These are phyloP conservation scores for Hucho hucho DNA, from an alignment of 2,113 vertebrate genomes.

Conservation along the genomic window DNA sequence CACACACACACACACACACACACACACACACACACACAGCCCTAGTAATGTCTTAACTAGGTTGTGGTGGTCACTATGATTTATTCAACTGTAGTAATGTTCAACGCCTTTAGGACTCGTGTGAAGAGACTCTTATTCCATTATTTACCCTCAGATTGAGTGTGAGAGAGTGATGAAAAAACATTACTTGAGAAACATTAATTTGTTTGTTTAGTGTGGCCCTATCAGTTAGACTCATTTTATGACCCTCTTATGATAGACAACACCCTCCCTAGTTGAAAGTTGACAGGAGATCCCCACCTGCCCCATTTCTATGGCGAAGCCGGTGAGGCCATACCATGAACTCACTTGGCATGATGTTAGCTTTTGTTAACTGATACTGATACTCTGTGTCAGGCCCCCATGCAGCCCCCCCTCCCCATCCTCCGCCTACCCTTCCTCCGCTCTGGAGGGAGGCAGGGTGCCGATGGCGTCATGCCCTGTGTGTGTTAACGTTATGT, in stretches of 20 bases:
- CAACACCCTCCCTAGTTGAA: conserved; percentile 22
- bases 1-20: no score
- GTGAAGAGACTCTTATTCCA: conserved; percentile 36
- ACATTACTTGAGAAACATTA: background rate
- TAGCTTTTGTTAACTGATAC: conserved; percentile 78
- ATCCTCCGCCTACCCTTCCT: conserved; percentile 51
- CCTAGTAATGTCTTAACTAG: background rate
- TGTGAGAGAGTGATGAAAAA: conserved; percentile 2
- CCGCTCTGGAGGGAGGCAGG: conserved; percentile 13
- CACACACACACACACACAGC: background rate
- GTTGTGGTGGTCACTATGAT: background rate
- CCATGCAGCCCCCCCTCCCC: conserved; percentile 35
- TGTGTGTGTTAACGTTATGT: conserved; percentile 1
- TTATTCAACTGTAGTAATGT: conserved; percentile 1
- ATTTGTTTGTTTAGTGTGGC: conserved; percentile 25
- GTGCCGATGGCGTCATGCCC: background rate
- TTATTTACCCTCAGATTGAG: background rate
- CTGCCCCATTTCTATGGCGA: conserved; percentile 77
- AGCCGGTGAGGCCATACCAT: conserved; percentile 75
- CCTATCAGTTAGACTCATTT: conserved; percentile 17
- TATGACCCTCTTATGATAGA: background rate
- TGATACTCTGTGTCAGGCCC: conserved; percentile 72
- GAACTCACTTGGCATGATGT: conserved; percentile 84
- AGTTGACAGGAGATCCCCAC: conserved; percentile 77
- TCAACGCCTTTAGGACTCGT: background rate